Evolutionary conservation across 2,888 invertebrate genomes (phyloP), one percentile per base, ranked within the genome.

Genomic region (Cheilosia variabilis): DNA sequence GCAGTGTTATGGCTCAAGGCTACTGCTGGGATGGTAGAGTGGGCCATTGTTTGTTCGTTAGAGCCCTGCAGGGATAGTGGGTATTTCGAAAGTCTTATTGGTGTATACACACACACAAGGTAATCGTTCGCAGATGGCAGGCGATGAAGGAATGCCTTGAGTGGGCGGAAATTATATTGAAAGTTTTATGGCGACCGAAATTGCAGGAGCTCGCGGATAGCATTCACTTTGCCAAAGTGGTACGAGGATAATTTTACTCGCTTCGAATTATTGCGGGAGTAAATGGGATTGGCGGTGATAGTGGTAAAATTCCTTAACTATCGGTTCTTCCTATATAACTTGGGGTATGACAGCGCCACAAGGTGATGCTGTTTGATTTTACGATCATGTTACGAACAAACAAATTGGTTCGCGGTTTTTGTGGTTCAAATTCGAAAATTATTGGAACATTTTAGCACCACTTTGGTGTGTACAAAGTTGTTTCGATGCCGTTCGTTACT

Each of bases 101-200:
- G 52, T 31, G 22, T 43, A 57, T 1, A 63, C 62, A 68, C 57
- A 31, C 47, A 41, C 57, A 50, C 19, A 72, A 60, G 57, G 45
- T 17, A 63, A 83, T 78, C 79, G 55, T 79, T 78, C 79, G 55
- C 84, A 84, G 79, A 79, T 78, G 72, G 78, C 55, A n/a, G 43
- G 41, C 60, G 15, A 57, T 17, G 34, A 52, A 57, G 75, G 76
- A 77, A 86, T 81, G 86, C 86, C 72, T 76, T 55, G 72, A 81
- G 80, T 86, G 81, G 86, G 81, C 68, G 86, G 86, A 72, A 86
- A 72, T 77, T 81, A 86, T 86, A 81, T 72, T 86, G 86, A 86
- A 81, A 86, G 86, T 81, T 86, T 86, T 86, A 86, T 77, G 72
- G 71, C 81, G 76, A 80, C 80, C 66, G 34, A 80, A 86, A 86